Conservation (phyloP, 2,888 invertebrate species). For the Hypomecis punctinalis region DNA sequence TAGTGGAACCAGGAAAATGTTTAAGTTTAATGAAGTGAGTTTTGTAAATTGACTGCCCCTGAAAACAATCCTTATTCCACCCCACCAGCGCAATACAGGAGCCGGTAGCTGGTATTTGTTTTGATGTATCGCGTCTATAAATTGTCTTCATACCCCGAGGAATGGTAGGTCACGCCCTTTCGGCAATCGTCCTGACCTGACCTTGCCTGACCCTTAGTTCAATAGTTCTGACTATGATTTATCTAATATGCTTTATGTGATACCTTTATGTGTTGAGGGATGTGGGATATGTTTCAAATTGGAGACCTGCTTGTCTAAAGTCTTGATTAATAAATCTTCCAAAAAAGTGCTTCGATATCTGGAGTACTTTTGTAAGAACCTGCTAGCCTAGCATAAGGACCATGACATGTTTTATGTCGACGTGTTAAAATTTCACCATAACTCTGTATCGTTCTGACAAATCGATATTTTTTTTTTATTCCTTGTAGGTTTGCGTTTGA, state of each 20-base stretch:
- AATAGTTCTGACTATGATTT: conserved; percentile 30
- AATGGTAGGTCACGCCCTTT: conserved; percentile 25
- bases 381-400: too few species aligned
- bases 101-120: conserved; percentile 36
- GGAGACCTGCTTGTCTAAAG: not conserved
- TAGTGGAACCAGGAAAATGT: too few species aligned
- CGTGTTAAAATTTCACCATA: too few species aligned
- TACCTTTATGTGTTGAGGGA: conserved; percentile 8
- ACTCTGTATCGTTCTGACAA: too few species aligned
- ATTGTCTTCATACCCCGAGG: conserved; percentile 37
- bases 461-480: too few species aligned
- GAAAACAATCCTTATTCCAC: not conserved
- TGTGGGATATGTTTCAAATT: not conserved
- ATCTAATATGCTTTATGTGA: conserved; percentile 23
- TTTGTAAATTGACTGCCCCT: too few species aligned
- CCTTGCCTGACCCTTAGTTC: conserved; percentile 26
- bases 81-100: conserved; percentile 24
- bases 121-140: conserved; percentile 42
- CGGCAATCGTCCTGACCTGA: conserved; percentile 30
- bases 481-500: too few species aligned
- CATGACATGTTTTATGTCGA: too few species aligned
- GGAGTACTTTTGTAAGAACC: too few species aligned
- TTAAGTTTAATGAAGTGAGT: too few species aligned
- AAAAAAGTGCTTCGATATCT: too few species aligned
- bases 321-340: too few species aligned